These are phyloP conservation scores for Amphilophus citrinellus DNA, from an alignment of 2,113 vertebrate species.

Conservation along the genomic window DNA sequence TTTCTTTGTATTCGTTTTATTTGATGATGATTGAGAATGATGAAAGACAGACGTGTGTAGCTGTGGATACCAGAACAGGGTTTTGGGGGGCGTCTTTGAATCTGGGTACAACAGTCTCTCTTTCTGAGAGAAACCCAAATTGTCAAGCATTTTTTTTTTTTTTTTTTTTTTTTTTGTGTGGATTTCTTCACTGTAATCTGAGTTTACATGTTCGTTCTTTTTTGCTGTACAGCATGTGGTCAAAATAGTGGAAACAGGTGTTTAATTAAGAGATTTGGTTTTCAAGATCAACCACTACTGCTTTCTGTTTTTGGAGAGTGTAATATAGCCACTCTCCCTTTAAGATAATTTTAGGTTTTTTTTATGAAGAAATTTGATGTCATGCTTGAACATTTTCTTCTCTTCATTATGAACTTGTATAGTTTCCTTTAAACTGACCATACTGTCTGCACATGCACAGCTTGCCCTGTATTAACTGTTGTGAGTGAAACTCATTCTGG, in stretches of 20 bases:
- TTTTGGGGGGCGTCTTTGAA: background rate
- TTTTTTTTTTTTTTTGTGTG: constrained; percentile 13
- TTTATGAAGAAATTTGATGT: constrained; percentile 37
- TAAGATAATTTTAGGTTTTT: constrained; percentile 9
- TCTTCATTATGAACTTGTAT: background rate
- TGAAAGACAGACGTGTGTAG: background rate
- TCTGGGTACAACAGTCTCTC: constrained; percentile 9
- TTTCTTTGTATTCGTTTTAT: constrained; percentile 24
- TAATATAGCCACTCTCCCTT: constrained; percentile 2
- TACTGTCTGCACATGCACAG: constrained; percentile 60
- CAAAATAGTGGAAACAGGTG: constrained; percentile 34
- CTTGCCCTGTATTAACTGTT: constrained; percentile 38
- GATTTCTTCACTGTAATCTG: constrained; percentile 61
- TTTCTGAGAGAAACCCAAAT: constrained; percentile 4
- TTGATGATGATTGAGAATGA: background rate
- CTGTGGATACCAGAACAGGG: background rate
- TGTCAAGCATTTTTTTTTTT: constrained; percentile 1
- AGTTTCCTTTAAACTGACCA: constrained; percentile 51
- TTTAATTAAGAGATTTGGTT: constrained; percentile 22
- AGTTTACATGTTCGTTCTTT: constrained; percentile 42
- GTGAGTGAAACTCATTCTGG: constrained; percentile 23
- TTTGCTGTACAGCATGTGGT: constrained; percentile 43
- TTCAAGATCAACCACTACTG: constrained; percentile 18
- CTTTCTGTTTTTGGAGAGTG: constrained; percentile 7
- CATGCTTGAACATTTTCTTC: constrained; percentile 22